Percentiles rank a stretch among this genome's conserved stretches.
Evolutionary conservation across 1,140 invertebrate genomes (phyloP).

Genomic region (Camponotus vicinus): DNA sequence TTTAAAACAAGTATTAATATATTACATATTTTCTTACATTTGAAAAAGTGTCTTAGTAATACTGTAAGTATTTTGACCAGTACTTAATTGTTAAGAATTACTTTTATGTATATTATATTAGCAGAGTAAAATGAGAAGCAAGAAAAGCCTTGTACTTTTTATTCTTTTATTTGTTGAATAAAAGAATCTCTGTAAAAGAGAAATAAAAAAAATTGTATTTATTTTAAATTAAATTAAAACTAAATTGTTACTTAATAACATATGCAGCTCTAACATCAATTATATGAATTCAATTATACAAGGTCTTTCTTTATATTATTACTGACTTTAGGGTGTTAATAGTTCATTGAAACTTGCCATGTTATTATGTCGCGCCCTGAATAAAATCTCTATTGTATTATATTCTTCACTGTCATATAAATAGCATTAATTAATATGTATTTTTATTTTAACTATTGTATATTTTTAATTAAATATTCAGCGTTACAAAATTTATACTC

Average conservation of each 20-base stretch:
- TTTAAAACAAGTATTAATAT: constrained; percentile 26
- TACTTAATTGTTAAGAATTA: constrained; percentile 77
- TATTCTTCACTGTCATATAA: constrained; percentile 77
- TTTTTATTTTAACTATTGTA: constrained; percentile 63
- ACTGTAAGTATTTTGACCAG: constrained; percentile 67
- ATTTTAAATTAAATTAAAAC: background rate
- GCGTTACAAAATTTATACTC: no score
- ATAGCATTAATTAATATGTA: constrained; percentile 74
- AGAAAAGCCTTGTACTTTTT: constrained; percentile 72
- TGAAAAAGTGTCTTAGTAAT: constrained; percentile 53
- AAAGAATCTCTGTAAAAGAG: constrained; percentile 40
- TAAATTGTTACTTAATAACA: background rate
- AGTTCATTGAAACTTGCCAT: constrained; percentile 80
- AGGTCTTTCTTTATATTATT: constrained; percentile 61
- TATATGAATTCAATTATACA: constrained; percentile 28
- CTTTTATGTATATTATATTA: constrained; percentile 50
- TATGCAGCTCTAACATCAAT: background rate
- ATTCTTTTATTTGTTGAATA: constrained; percentile 58
- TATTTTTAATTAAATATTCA: constrained; percentile 50
- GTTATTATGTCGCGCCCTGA: constrained; percentile 62
- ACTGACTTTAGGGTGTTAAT: constrained; percentile 58
- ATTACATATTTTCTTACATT: constrained; percentile 63
- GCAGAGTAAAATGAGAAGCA: constrained; percentile 12
- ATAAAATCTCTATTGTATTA: constrained; percentile 78
- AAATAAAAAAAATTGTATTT: background rate